Evolutionary conservation across 2,113 vertebrate genomes (phyloP), one percentile per base, ranked within the genome.

Genomic region (Dermatemys mawii): DNA sequence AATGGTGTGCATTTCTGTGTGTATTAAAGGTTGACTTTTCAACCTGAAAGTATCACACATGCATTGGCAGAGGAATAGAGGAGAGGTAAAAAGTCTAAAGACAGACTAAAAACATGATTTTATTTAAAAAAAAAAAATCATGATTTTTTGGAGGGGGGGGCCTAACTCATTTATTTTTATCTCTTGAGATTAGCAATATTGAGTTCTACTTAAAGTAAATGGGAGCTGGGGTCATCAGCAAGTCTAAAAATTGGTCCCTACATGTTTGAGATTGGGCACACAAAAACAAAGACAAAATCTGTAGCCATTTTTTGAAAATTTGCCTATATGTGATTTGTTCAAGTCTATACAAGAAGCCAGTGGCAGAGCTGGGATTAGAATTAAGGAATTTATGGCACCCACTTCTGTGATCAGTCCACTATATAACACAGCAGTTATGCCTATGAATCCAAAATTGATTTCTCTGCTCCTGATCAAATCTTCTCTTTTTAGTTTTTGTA

Each of bases 191-290:
- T 38, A 70, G 35, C 63, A 38, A 70, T 38, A 70, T 38, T 5
- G 8, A 38, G n/a, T 70, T 70, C 9, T 70, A 22, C 38, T 70
- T 70, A 4, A 70, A 38, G 21, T 22, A n/a, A 70, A 11, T 38
- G 63, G 63, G 35, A 51, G 41, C 16, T 2, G 3, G 11, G 10
- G 3, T 27, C 3, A 6, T 16, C 6, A 1, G 2, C 44, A 70
- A 24, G 26, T 3, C 0, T 12, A 19, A 2, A 48, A 91, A 8
- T 6, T 6, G 2, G 9, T 5, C 32, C 0, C 38, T 35, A 27
- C 12, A 46, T 3, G 11, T 44, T 87, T 57, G 55, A 57, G 78
- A 38, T 6, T 0, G 11, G 29, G 2, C 24, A n/a, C 29, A 22
- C 11, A 2, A 12, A 5, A 35, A 29, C 3, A 60, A 11, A 57